Conservation (phyloP, 2,797 vertebrate species). For the Platalea minor region DNA sequence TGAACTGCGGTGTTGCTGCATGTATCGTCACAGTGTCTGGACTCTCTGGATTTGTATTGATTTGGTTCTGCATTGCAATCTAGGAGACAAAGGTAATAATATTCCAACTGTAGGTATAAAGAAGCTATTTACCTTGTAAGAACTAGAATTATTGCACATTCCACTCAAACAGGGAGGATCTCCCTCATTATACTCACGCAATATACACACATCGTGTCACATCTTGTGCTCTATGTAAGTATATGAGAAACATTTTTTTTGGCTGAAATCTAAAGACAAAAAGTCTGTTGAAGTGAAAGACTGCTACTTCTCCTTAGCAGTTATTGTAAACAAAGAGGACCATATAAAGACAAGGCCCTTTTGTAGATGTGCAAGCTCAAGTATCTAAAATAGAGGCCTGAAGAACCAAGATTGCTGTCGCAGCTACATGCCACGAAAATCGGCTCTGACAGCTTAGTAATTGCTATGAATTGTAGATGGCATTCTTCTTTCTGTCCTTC, state of each 20-base stretch:
- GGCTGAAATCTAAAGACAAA: neutral
- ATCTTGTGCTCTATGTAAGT: neutral
- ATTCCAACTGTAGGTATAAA: neutral
- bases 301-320: neutral
- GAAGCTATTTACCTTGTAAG: neutral
- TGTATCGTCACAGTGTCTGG: slow-evolving; percentile 87
- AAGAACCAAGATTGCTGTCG: neutral
- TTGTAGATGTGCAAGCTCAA: neutral
- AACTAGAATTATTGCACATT: neutral
- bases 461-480: neutral
- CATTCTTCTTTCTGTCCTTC: neutral
- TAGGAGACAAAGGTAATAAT: slow-evolving; percentile 52
- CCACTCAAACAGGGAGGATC: neutral
- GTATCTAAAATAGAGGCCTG: neutral
- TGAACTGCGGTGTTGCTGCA: slow-evolving; percentile 83
- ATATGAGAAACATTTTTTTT: neutral
- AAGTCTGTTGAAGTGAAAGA: neutral
- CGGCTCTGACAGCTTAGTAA: neutral
- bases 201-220: fast-evolving
- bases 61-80: slow-evolving; percentile 91
- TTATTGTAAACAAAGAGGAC: neutral
- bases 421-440: neutral
- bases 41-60: slow-evolving; percentile 88
- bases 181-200: neutral
- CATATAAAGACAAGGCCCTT: neutral